These are phyloP conservation scores for Diaprepes abbreviatus DNA, from an alignment of 2,888 invertebrate genomes.

Conservation along the genomic window DNA sequence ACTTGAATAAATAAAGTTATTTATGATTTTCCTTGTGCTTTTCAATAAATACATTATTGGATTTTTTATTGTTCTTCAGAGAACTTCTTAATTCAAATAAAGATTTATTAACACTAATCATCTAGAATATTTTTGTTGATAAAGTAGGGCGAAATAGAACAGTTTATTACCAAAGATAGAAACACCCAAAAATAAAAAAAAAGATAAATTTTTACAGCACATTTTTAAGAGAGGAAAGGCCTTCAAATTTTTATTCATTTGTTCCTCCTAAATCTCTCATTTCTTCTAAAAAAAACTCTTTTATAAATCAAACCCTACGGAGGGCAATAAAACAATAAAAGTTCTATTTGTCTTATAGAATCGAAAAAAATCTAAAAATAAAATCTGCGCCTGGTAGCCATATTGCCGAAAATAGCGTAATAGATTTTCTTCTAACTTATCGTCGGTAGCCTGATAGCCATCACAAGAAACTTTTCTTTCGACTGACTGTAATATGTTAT, in stretches of 20 bases:
- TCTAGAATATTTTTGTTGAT: not conserved
- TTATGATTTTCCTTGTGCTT: no score
- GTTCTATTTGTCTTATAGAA: slow-evolving; percentile 35
- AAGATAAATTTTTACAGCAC: not conserved
- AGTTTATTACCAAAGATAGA: not conserved
- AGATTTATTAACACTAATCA: no score
- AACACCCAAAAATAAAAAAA: not conserved
- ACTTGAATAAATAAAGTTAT: no score
- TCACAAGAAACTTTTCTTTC: slow-evolving; percentile 41
- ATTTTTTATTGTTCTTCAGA: no score
- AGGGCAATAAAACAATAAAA: slow-evolving; percentile 35
- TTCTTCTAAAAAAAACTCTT: not conserved
- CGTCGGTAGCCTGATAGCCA: slow-evolving; percentile 26
- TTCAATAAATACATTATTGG: no score
- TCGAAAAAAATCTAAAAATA: slow-evolving; percentile 28
- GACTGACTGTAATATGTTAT: slow-evolving; percentile 48
- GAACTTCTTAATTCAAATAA: no score
- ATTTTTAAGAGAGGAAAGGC: not conserved
- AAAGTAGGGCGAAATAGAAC: not conserved
- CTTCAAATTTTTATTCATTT: slow-evolving; percentile 2
- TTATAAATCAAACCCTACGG: slow-evolving; percentile 10
- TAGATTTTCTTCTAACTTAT: slow-evolving; percentile 43
- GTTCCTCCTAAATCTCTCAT: not conserved
- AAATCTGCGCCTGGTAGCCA: slow-evolving; percentile 41
- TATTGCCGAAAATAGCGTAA: slow-evolving; percentile 44